Conservation (phyloP, 53 echinoderm and acorn worm species). For the Pentamera pediparva region DNA sequence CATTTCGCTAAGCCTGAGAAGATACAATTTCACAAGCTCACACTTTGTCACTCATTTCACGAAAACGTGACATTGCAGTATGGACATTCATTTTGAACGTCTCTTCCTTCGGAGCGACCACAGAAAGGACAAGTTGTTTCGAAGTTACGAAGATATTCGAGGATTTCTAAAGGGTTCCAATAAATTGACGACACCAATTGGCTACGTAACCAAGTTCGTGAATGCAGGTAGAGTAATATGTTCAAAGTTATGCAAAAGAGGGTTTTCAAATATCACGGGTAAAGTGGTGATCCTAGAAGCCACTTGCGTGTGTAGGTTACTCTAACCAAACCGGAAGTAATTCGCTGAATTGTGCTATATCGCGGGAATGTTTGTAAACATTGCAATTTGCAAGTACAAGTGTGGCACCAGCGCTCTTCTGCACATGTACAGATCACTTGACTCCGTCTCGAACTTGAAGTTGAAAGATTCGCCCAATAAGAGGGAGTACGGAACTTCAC, state of each 20-base stretch:
- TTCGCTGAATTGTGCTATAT: not conserved
- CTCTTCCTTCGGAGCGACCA: conserved; percentile 3
- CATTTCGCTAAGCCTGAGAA: not conserved
- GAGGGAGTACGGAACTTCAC: too few relatives aligned
- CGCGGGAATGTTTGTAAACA: conserved; percentile 6
- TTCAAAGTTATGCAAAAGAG: too few relatives aligned
- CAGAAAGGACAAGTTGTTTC: too few relatives aligned
- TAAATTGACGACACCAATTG: not conserved
- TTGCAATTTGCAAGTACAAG: too few relatives aligned
- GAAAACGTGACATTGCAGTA: conserved; percentile 92
- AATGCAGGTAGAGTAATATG: too few relatives aligned
- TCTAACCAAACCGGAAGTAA: conserved; percentile 15
- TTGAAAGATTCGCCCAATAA: too few relatives aligned
- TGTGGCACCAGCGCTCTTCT: too few relatives aligned
- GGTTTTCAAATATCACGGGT: too few relatives aligned
- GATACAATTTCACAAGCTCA: conserved; percentile 46
- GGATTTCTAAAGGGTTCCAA: not conserved
- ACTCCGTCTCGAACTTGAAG: too few relatives aligned
- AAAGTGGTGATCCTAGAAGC: not conserved
- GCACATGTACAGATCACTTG: too few relatives aligned
- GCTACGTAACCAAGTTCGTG: not conserved
- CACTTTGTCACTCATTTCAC: conserved; percentile 98
- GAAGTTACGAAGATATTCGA: not conserved
- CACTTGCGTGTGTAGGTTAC: too few relatives aligned
- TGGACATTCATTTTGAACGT: conserved; percentile 59